Percentiles rank a stretch among this genome's conserved stretches.
Conservation (phyloP, 2,113 vertebrate genomes). For the Urocynchramus pylzowi region DNA sequence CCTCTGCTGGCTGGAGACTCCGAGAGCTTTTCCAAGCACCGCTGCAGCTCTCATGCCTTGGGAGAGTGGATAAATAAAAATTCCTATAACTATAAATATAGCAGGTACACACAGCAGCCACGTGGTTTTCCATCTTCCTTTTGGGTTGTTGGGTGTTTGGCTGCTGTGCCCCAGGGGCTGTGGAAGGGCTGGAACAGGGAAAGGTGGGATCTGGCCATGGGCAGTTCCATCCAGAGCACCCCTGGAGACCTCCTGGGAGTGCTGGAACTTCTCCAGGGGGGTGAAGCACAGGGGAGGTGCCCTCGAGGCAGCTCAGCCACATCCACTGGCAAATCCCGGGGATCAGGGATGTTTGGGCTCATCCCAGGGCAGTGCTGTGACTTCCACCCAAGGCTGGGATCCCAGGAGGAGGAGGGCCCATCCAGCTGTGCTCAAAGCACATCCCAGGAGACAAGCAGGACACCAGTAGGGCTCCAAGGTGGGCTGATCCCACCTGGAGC, state of each 20-base stretch:
- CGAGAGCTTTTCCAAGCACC: background rate
- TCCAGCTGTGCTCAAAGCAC: background rate
- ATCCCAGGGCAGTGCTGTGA: fast-evolving
- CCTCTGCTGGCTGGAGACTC: background rate
- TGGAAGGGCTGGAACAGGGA: background rate
- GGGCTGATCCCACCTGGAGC: background rate
- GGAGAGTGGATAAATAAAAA: background rate
- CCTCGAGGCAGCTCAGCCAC: background rate
- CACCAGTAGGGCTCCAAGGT: background rate
- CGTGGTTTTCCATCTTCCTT: background rate
- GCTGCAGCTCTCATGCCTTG: fast-evolving
- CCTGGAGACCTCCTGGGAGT: background rate
- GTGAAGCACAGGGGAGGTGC: background rate
- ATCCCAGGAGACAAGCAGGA: background rate
- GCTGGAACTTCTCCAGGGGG: background rate
- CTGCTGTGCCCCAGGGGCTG: background rate
- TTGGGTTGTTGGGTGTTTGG: background rate
- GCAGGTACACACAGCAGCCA: background rate
- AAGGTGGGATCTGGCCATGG: background rate
- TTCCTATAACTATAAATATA: too few species aligned
- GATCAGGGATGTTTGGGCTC: background rate
- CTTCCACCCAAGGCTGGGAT: background rate
- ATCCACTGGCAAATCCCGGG: background rate
- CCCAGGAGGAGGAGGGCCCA: background rate
- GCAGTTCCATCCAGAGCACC: background rate